These are phyloP conservation scores for Caenorhabditis uteleia DNA, from an alignment of 2,888 invertebrate species.

Conservation along the genomic window DNA sequence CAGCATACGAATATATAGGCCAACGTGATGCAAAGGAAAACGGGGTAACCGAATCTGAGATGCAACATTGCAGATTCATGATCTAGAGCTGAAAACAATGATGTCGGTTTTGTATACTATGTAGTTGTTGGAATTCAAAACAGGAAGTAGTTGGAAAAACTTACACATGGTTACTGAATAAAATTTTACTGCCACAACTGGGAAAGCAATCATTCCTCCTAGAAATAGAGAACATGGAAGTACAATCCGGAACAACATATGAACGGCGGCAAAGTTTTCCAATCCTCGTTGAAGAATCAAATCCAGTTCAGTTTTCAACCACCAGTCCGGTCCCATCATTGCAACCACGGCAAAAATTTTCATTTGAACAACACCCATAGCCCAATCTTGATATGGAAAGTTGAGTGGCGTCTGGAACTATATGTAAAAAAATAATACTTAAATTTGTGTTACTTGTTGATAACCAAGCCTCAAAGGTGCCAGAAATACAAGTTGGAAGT, in stretches of 20 bases:
- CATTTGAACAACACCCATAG: slow-evolving; percentile 92
- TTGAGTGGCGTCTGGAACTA: slow-evolving; percentile 75
- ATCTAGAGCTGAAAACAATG: background rate
- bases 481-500: slow-evolving; percentile 86
- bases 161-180: slow-evolving; percentile 58
- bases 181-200: slow-evolving; percentile 86
- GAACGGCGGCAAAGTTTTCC: slow-evolving; percentile 86
- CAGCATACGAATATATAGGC: slow-evolving; percentile 77
- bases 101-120: slow-evolving; percentile 9
- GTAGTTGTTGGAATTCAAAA: background rate
- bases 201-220: slow-evolving; percentile 87
- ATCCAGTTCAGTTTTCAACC: slow-evolving; percentile 81
- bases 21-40: slow-evolving; percentile 76
- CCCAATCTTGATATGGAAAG: slow-evolving; percentile 85
- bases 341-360: slow-evolving; percentile 95
- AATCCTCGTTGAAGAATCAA: slow-evolving; percentile 88
- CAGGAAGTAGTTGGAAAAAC: slow-evolving; percentile 3
- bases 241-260: slow-evolving; percentile 81
- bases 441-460: slow-evolving; percentile 75
- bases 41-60: slow-evolving; percentile 86
- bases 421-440: slow-evolving; percentile 72
- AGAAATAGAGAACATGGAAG: slow-evolving; percentile 87
- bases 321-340: slow-evolving; percentile 95
- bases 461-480: slow-evolving; percentile 90
- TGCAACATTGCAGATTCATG: slow-evolving; percentile 77